Percentiles rank a stretch among this genome's conserved stretches.
These are phyloP conservation scores for Cladorhizidae sp. DNA, from an alignment of 37 sponge, comb jelly and placozoan genomes.

Conservation along the genomic window DNA sequence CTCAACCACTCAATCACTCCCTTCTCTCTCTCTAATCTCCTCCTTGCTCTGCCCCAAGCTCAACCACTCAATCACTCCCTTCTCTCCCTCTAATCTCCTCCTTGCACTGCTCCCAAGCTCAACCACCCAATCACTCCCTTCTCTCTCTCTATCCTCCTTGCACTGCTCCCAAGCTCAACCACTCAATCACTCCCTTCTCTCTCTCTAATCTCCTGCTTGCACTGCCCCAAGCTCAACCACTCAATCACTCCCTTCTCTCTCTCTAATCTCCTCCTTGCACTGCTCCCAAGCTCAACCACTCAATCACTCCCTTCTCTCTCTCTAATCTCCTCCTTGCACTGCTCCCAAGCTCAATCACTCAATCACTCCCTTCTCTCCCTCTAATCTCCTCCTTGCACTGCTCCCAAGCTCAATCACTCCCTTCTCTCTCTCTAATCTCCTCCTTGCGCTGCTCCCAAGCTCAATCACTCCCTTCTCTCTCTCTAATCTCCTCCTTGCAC, in stretches of 20 bases:
- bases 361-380: not conserved
- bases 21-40: slow-evolving; percentile 1
- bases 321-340: not conserved
- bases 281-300: too few relatives aligned
- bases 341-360: too few relatives aligned
- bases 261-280: not conserved
- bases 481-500: not conserved
- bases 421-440: slow-evolving; percentile 1
- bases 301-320: not conserved
- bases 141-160: not conserved
- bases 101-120: too few relatives aligned
- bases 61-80: not conserved
- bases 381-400: not conserved
- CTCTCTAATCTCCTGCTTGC: not conserved
- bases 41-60: too few relatives aligned
- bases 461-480: not conserved
- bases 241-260: not conserved
- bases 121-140: too few relatives aligned
- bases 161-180: too few relatives aligned
- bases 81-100: not conserved
- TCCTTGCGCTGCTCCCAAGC: too few relatives aligned
- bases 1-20: too few relatives aligned
- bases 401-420: too few relatives aligned
- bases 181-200: not conserved
- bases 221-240: too few relatives aligned